Evolutionary conservation across 2,113 vertebrate genomes (phyloP).

Genomic region (human (Homo sapiens)): DNA sequence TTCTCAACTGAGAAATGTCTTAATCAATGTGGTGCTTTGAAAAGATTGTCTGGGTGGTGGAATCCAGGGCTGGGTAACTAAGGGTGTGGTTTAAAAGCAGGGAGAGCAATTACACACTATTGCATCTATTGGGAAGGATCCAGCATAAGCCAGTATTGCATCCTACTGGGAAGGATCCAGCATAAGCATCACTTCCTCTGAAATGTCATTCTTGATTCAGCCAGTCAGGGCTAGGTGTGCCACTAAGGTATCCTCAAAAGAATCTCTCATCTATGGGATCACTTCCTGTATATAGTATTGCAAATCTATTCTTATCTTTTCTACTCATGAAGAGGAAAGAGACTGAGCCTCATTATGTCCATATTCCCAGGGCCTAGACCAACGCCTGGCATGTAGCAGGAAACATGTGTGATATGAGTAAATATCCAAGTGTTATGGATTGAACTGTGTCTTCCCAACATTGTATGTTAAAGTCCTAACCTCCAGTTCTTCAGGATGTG

Average conservation of each 20-base stretch:
- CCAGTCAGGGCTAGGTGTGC: background rate
- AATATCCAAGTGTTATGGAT: background rate
- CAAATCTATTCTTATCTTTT: background rate
- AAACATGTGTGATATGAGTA: background rate
- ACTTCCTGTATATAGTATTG: background rate
- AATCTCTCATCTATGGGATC: background rate
- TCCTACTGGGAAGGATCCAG: background rate
- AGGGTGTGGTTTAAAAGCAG: conserved; percentile 44
- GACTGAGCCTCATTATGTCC: background rate
- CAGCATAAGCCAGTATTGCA: background rate
- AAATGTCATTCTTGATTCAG: background rate
- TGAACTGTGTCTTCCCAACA: background rate
- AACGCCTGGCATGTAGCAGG: background rate
- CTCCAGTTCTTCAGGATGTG: background rate
- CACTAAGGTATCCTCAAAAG: background rate
- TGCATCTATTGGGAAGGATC: background rate
- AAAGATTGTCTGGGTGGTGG: conserved; percentile 24
- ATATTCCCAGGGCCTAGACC: background rate
- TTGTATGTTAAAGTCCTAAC: background rate
- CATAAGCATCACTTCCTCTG: background rate
- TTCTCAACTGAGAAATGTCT: conserved; percentile 50
- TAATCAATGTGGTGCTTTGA: background rate
- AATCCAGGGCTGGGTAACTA: conserved; percentile 16
- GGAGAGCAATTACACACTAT: background rate
- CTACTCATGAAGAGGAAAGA: background rate